phyloP scores from a whole-genome alignment of 2,888 invertebrate genomes.

The Isoperla grammatica region DNA sequence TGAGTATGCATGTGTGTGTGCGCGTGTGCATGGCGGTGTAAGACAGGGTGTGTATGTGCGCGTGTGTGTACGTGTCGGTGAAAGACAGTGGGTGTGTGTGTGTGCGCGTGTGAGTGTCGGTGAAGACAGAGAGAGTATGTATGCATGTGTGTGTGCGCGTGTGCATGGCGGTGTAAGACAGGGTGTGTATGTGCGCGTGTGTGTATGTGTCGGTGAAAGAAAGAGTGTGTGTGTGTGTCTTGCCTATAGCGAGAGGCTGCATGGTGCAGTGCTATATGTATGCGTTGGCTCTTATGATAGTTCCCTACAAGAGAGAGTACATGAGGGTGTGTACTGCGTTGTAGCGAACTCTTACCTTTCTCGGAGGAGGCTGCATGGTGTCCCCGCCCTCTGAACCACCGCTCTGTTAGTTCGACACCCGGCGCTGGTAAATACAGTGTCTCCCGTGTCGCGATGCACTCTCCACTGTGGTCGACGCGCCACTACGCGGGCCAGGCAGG shows the following conservation, averaged over 20 bases:
- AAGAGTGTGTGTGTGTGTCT: background rate
- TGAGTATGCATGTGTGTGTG: background rate
- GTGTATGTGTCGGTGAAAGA: too few relatives aligned
- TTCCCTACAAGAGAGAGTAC: too few relatives aligned
- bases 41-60: too few relatives aligned
- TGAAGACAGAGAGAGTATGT: background rate
- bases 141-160: background rate
- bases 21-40: too few relatives aligned
- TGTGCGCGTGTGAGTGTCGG: background rate
- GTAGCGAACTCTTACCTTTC: conserved; percentile 77
- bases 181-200: too few relatives aligned
- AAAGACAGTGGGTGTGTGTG: background rate
- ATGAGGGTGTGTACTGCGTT: too few relatives aligned
- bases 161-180: too few relatives aligned
- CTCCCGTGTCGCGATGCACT: background rate
- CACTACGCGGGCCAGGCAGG: background rate
- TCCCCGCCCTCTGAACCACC: background rate
- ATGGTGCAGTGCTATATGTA: too few relatives aligned
- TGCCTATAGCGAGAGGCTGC: background rate
- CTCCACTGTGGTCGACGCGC: background rate
- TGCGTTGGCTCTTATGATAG: too few relatives aligned
- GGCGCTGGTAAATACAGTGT: background rate
- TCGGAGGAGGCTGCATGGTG: conserved; percentile 78
- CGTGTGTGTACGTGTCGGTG: too few relatives aligned
- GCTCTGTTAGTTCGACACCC: background rate